Conservation (phyloP, 2,797 vertebrate species). For the Clarias platycephalus region DNA sequence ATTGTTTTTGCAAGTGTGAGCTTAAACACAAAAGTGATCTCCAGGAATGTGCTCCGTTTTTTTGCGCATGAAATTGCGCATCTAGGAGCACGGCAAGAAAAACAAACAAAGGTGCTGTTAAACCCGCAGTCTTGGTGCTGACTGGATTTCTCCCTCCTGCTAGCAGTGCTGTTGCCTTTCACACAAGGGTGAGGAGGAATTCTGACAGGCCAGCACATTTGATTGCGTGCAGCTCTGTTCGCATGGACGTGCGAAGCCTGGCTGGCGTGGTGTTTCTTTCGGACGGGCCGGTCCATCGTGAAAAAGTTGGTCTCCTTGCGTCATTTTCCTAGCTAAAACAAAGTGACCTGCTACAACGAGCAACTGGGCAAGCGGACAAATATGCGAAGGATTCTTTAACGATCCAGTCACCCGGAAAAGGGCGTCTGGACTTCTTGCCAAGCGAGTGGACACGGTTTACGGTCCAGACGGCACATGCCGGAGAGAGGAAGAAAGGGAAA, state of each 20-base stretch:
- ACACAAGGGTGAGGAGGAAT: conserved; percentile 43
- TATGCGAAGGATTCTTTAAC: conserved; percentile 21
- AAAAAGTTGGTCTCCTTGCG: conserved; percentile 18
- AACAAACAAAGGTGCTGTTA: conserved; percentile 50
- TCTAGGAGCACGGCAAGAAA: conserved; percentile 47
- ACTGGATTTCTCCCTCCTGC: conserved; percentile 38
- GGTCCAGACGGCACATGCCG: conserved; percentile 21
- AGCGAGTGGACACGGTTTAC: conserved; percentile 32
- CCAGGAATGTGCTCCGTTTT: conserved; percentile 46
- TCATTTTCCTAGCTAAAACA: conserved; percentile 29
- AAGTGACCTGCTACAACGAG: conserved; percentile 33
- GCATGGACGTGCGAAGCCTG: conserved; percentile 42
- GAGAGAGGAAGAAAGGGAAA: conserved; percentile 31
- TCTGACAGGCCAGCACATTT: conserved; percentile 54
- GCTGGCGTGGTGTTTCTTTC: conserved; percentile 15
- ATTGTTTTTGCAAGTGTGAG: conserved; percentile 55
- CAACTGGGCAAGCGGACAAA: conserved; percentile 21
- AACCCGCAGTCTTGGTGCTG: conserved; percentile 31
- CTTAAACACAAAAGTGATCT: conserved; percentile 40
- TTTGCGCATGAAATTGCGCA: conserved; percentile 44
- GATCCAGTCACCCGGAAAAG: conserved; percentile 26
- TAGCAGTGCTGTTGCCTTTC: conserved; percentile 47
- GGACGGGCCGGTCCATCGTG: not conserved
- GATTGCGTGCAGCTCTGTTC: conserved; percentile 40
- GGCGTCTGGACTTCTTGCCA: conserved; percentile 11